Conservation (phyloP, 1,140 invertebrate species). For the Drosophila hydei region DNA sequence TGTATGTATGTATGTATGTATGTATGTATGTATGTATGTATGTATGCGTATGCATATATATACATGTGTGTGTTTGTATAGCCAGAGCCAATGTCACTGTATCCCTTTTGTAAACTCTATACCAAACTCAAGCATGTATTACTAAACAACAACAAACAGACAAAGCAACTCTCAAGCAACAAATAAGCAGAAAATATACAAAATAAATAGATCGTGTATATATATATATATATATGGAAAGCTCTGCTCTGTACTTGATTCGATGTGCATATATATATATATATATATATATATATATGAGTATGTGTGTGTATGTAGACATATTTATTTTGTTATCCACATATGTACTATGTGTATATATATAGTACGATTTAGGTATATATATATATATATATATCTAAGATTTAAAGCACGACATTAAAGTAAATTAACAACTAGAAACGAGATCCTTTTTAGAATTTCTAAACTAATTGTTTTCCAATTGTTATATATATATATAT, state of each 20-base stretch:
- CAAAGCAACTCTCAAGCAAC: constrained; percentile 3
- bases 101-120: no score
- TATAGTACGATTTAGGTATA: constrained; percentile 1
- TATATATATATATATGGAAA: background rate
- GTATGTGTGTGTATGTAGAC: constrained; percentile 1
- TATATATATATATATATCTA: constrained; percentile 30
- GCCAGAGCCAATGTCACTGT: background rate
- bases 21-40: background rate
- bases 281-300: background rate
- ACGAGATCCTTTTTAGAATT: constrained; percentile 41
- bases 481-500: constrained; percentile 37
- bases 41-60: background rate
- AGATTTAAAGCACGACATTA: constrained; percentile 4
- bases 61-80: background rate
- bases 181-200: constrained; percentile 10
- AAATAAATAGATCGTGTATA: constrained; percentile 8
- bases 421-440: constrained; percentile 5
- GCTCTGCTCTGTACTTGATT: constrained; percentile 15
- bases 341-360: no score
- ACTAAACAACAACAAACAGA: constrained; percentile 1
- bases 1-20: no score
- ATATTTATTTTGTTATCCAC: constrained; percentile 3
- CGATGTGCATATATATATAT: constrained; percentile 13
- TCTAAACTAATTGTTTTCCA: constrained; percentile 52
- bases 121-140: background rate